Evolutionary conservation across 2,797 vertebrate species (phyloP).

Genomic region (Chloroceryle amazona): DNA sequence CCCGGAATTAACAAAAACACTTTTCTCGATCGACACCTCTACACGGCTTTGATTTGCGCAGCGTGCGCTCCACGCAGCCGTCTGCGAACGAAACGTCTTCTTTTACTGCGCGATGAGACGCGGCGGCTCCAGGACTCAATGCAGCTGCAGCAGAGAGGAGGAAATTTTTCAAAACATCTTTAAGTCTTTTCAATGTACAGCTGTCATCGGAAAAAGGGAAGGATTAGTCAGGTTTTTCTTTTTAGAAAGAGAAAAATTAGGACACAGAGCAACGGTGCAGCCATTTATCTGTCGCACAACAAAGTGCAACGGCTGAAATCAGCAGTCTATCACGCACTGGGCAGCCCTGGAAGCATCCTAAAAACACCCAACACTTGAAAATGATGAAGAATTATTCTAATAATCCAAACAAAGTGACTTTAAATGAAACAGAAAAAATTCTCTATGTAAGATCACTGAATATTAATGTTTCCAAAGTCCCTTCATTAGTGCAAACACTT

Average conservation of each 20-base stretch:
- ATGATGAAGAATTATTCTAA: neutral
- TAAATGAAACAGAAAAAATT: conserved; percentile 23
- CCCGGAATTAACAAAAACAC: conserved; percentile 7
- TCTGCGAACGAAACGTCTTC: neutral
- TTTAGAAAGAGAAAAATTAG: conserved; percentile 16
- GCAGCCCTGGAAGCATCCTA: conserved; percentile 13
- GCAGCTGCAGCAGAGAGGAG: conserved; percentile 48
- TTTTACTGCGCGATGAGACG: neutral
- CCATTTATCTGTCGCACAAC: neutral
- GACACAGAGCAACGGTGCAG: neutral
- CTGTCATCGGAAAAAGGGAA: conserved; percentile 38
- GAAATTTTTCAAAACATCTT: conserved; percentile 9
- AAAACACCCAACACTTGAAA: neutral
- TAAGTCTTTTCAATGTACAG: conserved; percentile 53
- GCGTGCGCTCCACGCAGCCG: neutral
- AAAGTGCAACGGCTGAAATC: neutral
- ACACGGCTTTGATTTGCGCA: neutral
- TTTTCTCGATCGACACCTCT: neutral
- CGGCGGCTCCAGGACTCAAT: neutral
- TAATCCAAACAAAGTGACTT: conserved; percentile 16
- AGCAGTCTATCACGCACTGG: neutral
- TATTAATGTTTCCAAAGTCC: neutral
- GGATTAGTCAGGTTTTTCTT: conserved; percentile 38
- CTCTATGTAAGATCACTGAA: neutral
- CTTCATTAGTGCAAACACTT: conserved; percentile 14